Evolutionary conservation across 2,113 vertebrate genomes (phyloP), one percentile per base, ranked within the genome.

Genomic region (Oreotrochilus melanogaster): DNA sequence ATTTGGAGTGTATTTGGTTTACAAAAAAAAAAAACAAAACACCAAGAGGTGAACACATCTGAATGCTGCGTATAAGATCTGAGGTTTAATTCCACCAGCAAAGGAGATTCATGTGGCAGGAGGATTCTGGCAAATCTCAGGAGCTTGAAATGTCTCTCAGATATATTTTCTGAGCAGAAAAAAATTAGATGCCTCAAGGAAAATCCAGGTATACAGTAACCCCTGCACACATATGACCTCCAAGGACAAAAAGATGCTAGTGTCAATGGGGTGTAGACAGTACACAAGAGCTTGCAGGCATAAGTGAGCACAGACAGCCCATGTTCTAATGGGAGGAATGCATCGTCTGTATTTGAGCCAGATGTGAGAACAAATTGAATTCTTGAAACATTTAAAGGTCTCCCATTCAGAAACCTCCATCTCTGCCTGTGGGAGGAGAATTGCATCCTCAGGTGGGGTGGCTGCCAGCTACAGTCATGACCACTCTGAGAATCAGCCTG

Each of bases 141-240:
- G 81, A 89, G 25, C 31, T 54, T 79, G 53, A 86, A 86, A 88
- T 61, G 69, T 39, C 31, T 54, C 71, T 85, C 28, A 67, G 50
- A 66, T 10, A 0, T 61, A 39, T 53, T 66, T 87, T 88, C 64
- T 91, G 21, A 82, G n/a, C 35, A 72, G 60, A 67, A 90, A 56
- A 64, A 18, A 7, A 14, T 2, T 37, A 78, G 12, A 18, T 61
- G 4, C 4, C 19, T 76, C 27, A 18, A 65, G 45, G 9, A 28
- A 86, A 92, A 88, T 61, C 15, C 18, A 73, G 45, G 6, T 76
- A 37, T 37, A 23, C 2, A 3, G 11, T n/a, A 92, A 84, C 18
- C 24, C 9, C 10, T 42, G 19, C 10, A 70, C 31, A 67, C 11
- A 19, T 37, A 42, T 5, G 39, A 48, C 14, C 50, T 69, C 45